These are phyloP conservation scores for Halichoerus grypus DNA, from an alignment of 2,113 vertebrate species.

Conservation along the genomic window DNA sequence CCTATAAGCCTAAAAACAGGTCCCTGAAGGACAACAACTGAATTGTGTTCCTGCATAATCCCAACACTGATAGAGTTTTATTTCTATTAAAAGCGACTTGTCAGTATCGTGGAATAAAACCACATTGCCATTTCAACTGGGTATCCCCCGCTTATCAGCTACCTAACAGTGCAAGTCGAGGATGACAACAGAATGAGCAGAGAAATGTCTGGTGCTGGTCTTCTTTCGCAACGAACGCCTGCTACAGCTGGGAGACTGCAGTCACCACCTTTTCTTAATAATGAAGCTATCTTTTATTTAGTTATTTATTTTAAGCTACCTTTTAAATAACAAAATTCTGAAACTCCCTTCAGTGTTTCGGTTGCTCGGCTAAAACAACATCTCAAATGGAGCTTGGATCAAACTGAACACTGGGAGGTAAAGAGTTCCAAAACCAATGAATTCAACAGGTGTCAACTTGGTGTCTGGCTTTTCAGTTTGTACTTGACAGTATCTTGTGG, in stretches of 20 bases:
- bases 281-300: background rate
- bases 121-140: fast-evolving
- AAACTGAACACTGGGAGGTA: background rate
- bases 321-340: background rate
- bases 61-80: fast-evolving
- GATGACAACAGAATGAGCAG: fast-evolving
- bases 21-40: background rate
- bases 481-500: background rate
- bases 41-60: background rate
- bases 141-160: too few relatives aligned
- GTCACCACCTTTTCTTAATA: fast-evolving
- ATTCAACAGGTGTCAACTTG: background rate
- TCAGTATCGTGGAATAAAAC: background rate
- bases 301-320: background rate
- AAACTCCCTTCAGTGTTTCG: background rate
- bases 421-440: background rate
- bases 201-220: fast-evolving
- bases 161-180: background rate
- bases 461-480: background rate
- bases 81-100: background rate
- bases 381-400: background rate
- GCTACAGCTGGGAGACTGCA: fast-evolving
- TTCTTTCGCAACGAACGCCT: background rate
- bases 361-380: background rate
- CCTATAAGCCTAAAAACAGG: too few relatives aligned